Evolutionary conservation across 2,888 invertebrate species (phyloP), one percentile per base, ranked within the genome.

Genomic region (Coenonympha glycerion): DNA sequence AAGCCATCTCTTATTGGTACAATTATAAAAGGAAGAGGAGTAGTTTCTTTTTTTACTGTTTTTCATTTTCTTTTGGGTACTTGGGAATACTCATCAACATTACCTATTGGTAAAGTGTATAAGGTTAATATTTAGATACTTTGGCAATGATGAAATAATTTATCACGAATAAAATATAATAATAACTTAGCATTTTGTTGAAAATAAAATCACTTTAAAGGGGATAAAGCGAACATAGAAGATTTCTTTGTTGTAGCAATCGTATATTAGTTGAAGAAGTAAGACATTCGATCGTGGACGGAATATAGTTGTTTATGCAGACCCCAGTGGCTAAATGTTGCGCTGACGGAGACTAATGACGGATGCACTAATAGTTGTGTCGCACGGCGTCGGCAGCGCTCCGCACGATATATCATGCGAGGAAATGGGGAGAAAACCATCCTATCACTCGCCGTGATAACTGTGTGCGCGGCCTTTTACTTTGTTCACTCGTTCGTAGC

Each of bases 291-390:
- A 55, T 55, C 62, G 61, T 55, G 61, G 63, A 57, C 31, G 60
- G 39, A 67, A 75, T 71, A 68, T 69, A 72, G 74, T 71, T 77
- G 78, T 78, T 76, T 76, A 75, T 76, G 73, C 79, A 73, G 70
- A 64, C 63, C 57, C 62, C 58, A 63, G 64, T 62, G 69, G 70
- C 77, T 79, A 79, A 77, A 74, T 76, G 77, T 68, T 74, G 72
- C 66, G 68, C 60, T 79, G 86, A 86, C 86, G 79, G 76, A 76
- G 87, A 88, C 84, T 85, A 88, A 88, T 88, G 88, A 87, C 78
- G 71, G 77, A 87, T 87, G 87, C 87, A 86, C 86, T 87, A 87
- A 87, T 87, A 87, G 88, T 86, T 77, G 79, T 79, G 81, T 81
- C 82, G 76, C 80, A 73, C 66, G 73, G 75, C 72, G 76, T 66